These are phyloP conservation scores for Napeogenes sylphis DNA, from an alignment of 2,888 invertebrate genomes.

Conservation along the genomic window DNA sequence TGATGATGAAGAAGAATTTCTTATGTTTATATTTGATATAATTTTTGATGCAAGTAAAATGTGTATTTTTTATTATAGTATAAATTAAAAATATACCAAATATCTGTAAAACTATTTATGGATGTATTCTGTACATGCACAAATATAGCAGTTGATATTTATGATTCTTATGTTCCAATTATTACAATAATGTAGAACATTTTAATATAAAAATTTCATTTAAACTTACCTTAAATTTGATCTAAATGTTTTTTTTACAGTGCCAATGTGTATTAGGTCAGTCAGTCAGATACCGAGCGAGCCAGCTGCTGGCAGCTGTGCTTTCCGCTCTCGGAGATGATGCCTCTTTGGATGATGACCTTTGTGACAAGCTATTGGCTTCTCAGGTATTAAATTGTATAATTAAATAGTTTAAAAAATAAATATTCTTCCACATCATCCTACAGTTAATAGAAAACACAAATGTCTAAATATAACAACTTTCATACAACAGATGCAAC, in stretches of 20 bases:
- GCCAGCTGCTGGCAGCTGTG: conserved; percentile 86
- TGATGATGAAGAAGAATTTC: conserved; percentile 76
- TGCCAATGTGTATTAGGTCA: conserved; percentile 73
- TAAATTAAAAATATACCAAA: neutral
- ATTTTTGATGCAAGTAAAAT: conserved; percentile 74
- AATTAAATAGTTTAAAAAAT: too few species aligned
- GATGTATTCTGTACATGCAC: too few species aligned
- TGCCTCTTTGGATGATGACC: conserved; percentile 85
- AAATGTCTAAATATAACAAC: too few species aligned
- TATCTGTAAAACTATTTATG: neutral
- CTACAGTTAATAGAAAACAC: too few species aligned
- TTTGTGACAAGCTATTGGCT: conserved; percentile 84
- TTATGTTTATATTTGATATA: conserved; percentile 79
- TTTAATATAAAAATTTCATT: neutral
- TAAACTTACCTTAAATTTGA: conserved; percentile 2
- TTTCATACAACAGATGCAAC: conserved; percentile 49
- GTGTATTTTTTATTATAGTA: neutral
- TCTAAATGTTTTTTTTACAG: conserved; percentile 40
- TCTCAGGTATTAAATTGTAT: conserved; percentile 74
- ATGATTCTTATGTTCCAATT: too few species aligned
- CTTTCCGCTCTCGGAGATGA: conserved; percentile 85
- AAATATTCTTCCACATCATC: too few species aligned
- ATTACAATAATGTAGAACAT: too few species aligned
- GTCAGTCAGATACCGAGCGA: conserved; percentile 84
- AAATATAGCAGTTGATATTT: too few species aligned